Evolutionary conservation across 2,797 vertebrate genomes (phyloP).

Genomic region (Toxotes lorentzi): DNA sequence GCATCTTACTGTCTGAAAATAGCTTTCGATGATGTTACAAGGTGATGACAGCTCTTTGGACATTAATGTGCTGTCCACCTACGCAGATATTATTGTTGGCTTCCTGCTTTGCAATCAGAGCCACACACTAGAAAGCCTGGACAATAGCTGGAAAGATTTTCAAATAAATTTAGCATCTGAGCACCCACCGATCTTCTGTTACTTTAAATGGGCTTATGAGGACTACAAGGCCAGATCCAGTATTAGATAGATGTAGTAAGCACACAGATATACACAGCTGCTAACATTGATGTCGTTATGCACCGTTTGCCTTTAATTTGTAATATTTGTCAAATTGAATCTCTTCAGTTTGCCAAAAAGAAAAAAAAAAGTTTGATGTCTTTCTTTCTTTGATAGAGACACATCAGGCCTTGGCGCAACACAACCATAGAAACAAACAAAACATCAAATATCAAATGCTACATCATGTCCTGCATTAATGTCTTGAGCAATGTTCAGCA

Average conservation of each 20-base stretch:
- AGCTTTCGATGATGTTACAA: background rate
- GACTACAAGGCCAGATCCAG: background rate
- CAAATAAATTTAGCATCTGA: background rate
- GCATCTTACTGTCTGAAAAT: background rate
- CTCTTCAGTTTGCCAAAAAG: background rate
- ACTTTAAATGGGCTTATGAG: background rate
- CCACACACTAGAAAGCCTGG: background rate
- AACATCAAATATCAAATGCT: constrained; percentile 4
- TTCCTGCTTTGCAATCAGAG: constrained; percentile 14
- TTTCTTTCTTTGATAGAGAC: background rate
- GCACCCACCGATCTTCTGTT: constrained; percentile 2
- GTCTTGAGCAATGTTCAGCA: constrained; percentile 42
- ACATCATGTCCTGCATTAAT: constrained; percentile 42
- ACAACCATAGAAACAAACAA: constrained; percentile 2
- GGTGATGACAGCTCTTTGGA: constrained; percentile 19
- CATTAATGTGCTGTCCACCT: constrained; percentile 2
- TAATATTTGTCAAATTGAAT: background rate
- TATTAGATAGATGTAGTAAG: background rate
- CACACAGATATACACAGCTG: background rate
- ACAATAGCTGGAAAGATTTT: constrained; percentile 8
- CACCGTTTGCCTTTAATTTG: background rate
- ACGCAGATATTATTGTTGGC: background rate
- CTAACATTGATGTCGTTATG: background rate
- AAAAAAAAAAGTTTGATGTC: too few species aligned
- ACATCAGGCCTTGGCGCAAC: background rate